Evolutionary conservation across 2,113 vertebrate species (phyloP).

Genomic region (Pholis gunnellus): DNA sequence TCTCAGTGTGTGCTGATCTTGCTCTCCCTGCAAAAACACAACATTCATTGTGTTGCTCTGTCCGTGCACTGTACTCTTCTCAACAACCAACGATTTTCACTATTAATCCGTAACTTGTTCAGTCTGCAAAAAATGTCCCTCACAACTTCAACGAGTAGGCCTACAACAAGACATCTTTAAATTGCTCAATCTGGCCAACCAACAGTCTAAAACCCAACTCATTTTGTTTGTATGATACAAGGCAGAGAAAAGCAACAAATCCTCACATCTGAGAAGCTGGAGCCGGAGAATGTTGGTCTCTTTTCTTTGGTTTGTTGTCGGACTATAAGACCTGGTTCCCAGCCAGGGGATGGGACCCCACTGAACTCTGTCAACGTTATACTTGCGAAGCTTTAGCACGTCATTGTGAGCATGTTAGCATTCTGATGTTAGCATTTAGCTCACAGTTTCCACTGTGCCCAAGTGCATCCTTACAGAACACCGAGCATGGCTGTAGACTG

Average conservation of each 20-base stretch:
- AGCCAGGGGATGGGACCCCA: no score
- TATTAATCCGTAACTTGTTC: background rate
- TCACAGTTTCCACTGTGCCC: no score
- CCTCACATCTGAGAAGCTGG: background rate
- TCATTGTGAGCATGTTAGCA: no score
- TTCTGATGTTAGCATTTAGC: no score
- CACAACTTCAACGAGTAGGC: background rate
- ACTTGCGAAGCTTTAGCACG: no score
- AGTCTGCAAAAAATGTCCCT: background rate
- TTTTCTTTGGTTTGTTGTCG: background rate
- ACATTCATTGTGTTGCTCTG: background rate
- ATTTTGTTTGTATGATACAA: background rate
- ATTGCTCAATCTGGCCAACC: background rate
- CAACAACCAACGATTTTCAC: no score
- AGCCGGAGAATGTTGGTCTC: background rate
- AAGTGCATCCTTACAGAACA: no score
- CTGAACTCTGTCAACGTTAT: no score
- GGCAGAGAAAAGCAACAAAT: background rate
- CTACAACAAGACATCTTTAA: background rate
- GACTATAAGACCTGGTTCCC: background rate
- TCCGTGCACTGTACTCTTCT: background rate
- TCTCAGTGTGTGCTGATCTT: conserved; percentile 12
- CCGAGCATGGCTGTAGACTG: no score
- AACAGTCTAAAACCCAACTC: background rate
- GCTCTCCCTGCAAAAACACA: background rate